Evolutionary conservation across 1,140 invertebrate genomes (phyloP), one percentile per base, ranked within the genome.

Genomic region (Trachymyrmex cornetzi): DNA sequence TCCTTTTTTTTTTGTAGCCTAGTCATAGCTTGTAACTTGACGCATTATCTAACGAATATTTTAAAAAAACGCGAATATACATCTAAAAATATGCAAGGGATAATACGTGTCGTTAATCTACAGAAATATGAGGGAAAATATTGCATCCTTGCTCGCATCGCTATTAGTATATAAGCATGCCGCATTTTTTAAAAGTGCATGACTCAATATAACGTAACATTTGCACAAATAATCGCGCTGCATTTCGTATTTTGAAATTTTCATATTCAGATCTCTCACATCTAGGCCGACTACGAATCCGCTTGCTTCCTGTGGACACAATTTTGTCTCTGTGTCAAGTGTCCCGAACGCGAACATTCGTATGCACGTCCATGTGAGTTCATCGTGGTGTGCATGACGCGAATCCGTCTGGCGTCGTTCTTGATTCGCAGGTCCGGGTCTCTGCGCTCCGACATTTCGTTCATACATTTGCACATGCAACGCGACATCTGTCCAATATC

Each of bases 401-500:
- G 11, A 50, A 50, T 63, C 38, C 48, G 72, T 66, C 5, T 27
- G 63, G 50, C 81, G 55, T 38, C 63, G 86, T 90, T 88, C 75
- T 63, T 90, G 75, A 88, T 90, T 90, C 80, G 48, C 86, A 69
- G 16, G 44, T 61, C 72, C 74, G 74, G 59, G 67, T 89, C 63
- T 85, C 72, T 53, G 30, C 53, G 14, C 14, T 0, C n/a, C 67
- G 24, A 72, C 67, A 74, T 85, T 74, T 90, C 81, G 75, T 90
- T 90, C 80, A 50, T 64, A 74, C 86, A 88, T 90, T 90, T 81
- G 80, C 86, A 85, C 89, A 90, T 88, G 66, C 53, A 79, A 87
- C 74, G 72, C 79, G 89, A 91, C 89, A 91, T 91, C 90, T 91
- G 90, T 89, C 90, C 87, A 85, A 91, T 91, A 87, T 90, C 85